Conservation (phyloP, 2,888 invertebrate species). For the Agonopterix heracliana region DNA sequence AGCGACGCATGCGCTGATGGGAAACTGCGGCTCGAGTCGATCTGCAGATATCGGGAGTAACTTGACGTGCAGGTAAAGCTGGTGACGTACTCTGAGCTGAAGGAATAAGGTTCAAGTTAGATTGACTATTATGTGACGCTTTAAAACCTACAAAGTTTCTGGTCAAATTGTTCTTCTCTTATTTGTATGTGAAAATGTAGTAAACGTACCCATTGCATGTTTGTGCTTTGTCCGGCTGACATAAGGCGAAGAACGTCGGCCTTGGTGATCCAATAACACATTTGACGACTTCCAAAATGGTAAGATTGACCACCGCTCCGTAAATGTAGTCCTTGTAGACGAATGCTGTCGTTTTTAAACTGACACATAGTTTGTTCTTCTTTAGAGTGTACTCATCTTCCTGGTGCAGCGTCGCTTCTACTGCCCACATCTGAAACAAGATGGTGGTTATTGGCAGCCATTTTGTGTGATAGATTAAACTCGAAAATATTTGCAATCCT, state of each 20-base stretch:
- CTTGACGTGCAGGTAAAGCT: constrained; percentile 81
- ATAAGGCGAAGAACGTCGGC: constrained; percentile 85
- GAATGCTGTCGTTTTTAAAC: constrained; percentile 55
- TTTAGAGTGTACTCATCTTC: constrained; percentile 63
- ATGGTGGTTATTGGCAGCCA: not conserved
- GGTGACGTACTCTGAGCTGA: constrained; percentile 74
- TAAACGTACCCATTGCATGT: constrained; percentile 75
- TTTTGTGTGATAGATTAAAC: too few relatives aligned
- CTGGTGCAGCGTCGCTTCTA: constrained; percentile 54
- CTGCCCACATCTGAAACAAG: constrained; percentile 58
- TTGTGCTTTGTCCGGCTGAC: constrained; percentile 79
- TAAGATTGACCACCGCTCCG: constrained; percentile 77
- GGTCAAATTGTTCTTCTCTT: too few relatives aligned
- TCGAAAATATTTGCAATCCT: too few relatives aligned
- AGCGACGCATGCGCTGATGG: constrained; percentile 87
- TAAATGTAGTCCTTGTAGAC: constrained; percentile 80
- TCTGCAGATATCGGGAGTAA: constrained; percentile 73
- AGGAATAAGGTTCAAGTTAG: constrained; percentile 5
- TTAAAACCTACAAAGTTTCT: too few relatives aligned
- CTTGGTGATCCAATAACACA: constrained; percentile 82
- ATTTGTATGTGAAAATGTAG: too few relatives aligned
- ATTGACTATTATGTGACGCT: too few relatives aligned
- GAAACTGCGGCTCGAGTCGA: constrained; percentile 81
- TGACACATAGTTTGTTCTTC: constrained; percentile 50
- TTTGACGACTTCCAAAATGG: constrained; percentile 79